Evolutionary conservation across 2,113 vertebrate genomes (phyloP), one percentile per base, ranked within the genome.

Genomic region (Rana temporaria): DNA sequence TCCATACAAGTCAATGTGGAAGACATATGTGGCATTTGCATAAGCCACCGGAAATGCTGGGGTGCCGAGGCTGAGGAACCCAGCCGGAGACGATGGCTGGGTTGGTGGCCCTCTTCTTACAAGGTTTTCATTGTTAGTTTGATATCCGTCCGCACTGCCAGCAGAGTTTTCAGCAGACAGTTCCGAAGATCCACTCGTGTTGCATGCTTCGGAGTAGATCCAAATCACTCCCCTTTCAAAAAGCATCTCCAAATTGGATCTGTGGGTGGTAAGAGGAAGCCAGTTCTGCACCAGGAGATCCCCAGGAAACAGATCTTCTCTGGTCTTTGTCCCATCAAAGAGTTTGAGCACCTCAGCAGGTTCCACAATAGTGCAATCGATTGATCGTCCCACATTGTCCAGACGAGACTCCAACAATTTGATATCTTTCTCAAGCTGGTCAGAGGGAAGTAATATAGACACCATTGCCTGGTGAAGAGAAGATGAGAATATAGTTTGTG

Each of bases 1-100:
- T 26, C 94, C 94, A 48, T 93, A 95, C 88, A 95, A 87, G 82
- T 95, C 94, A 42, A 95, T 93, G 86, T 94, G 93, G 77, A 95
- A 89, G 85, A 93, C 93, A 79, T 91, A 92, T 90, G 91, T 92
- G 84, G 92, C 89, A 0, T 94, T 89, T 32, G 91, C 92, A 18
- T 93, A 91, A 52, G 94, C 94, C 48, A 95, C 90, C 53, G 64
- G 86, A 85, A 92, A 92, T 1, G 93, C 93, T 85, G 90, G 91
- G 69, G 93, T 92, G 69, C 93, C 93, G 19, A 95, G 89, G 81
- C 94, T 95, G 82, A 88, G 92, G 84, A 94, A 90, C 2, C 86
- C 86, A n/a, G 93, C 91, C 14, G 53, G 60, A 14, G 55, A 75
- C 12, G 15, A 15, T 56, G 52, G 20, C 20, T 15, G 12, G 20